A percentile compares a stretch with the other conserved stretches of the same genome.
phyloP scores from a whole-genome alignment of 2,113 vertebrate genomes.

The Garra rufa region DNA sequence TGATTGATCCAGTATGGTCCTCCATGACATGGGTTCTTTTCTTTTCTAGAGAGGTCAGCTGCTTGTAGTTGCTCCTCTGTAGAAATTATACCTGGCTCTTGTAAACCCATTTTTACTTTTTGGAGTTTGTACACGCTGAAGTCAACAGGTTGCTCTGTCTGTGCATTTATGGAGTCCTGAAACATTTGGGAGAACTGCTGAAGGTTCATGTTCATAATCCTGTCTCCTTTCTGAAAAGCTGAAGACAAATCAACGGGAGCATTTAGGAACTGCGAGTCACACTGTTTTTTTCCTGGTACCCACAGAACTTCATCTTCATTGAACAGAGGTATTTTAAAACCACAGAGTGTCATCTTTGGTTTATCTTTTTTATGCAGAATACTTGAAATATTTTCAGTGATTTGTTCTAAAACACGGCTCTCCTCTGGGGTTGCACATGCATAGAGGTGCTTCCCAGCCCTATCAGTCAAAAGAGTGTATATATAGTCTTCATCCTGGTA shows the following conservation, averaged over 20 bases:
- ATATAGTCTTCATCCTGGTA: conserved; percentile 88
- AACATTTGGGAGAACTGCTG: conserved; percentile 89
- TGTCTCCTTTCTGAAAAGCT: conserved; percentile 82
- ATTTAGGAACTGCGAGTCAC: conserved; percentile 66
- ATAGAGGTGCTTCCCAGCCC: conserved; percentile 86
- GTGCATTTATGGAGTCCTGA: conserved; percentile 83
- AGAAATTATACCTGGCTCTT: conserved; percentile 62
- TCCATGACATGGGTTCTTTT: conserved; percentile 61
- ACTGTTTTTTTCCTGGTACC: conserved; percentile 73
- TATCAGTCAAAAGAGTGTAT: conserved; percentile 92
- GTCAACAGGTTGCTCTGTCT: conserved; percentile 85
- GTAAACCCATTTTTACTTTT: conserved; percentile 82
- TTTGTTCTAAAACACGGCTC: conserved; percentile 74
- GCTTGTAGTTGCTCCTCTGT: conserved; percentile 69
- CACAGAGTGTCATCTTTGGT: conserved; percentile 82
- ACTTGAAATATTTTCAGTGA: conserved; percentile 73
- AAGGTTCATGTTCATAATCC: conserved; percentile 88
- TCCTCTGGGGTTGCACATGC: conserved; percentile 81
- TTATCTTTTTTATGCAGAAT: conserved; percentile 75
- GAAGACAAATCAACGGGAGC: conserved; percentile 86
- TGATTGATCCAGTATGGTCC: conserved; percentile 77
- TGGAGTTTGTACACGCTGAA: conserved; percentile 85
- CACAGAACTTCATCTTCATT: conserved; percentile 77
- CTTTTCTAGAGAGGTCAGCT: conserved; percentile 79
- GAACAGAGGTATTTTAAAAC: conserved; percentile 86